Conservation (phyloP, 2,888 invertebrate genomes). For the Acanthacorydalis orientalis region DNA sequence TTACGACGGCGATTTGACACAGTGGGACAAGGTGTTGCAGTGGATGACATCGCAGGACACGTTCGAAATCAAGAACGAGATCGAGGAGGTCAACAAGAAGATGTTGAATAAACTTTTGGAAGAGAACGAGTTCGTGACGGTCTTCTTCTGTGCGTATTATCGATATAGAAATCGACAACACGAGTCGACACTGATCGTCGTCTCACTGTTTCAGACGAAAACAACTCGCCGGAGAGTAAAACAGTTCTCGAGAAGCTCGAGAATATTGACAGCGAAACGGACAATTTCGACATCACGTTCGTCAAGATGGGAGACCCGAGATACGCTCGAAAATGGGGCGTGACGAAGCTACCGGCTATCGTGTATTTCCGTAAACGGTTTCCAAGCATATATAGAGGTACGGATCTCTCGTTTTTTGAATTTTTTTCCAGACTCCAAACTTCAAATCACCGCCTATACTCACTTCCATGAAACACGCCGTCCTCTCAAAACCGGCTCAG, state of each 20-base stretch:
- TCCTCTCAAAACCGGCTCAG: too few species aligned
- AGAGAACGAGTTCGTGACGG: slow-evolving; percentile 88
- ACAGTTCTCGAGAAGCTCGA: slow-evolving; percentile 75
- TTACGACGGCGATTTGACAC: slow-evolving; percentile 78
- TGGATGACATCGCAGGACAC: slow-evolving; percentile 91
- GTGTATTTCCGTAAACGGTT: slow-evolving; percentile 84
- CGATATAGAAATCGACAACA: background rate
- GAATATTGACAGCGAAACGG: slow-evolving; percentile 88
- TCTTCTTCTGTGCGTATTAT: slow-evolving; percentile 79
- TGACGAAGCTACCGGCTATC: slow-evolving; percentile 76
- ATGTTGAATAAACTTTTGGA: slow-evolving; percentile 89
- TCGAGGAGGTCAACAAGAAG: slow-evolving; percentile 91
- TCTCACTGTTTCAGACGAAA: slow-evolving; percentile 53
- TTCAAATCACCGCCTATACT: too few species aligned
- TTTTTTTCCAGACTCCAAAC: too few species aligned
- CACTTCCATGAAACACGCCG: too few species aligned
- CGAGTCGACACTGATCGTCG: too few species aligned
- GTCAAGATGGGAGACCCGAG: slow-evolving; percentile 86
- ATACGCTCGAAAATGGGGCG: slow-evolving; percentile 88
- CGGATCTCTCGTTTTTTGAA: too few species aligned
- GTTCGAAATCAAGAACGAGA: slow-evolving; percentile 90
- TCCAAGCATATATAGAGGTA: slow-evolving; percentile 83
- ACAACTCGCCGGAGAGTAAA: slow-evolving; percentile 61
- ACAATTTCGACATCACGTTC: slow-evolving; percentile 84
- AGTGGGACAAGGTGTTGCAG: slow-evolving; percentile 67